Evolutionary conservation across 1,140 invertebrate species (phyloP).

Genomic region (Saxidomus purpurata): DNA sequence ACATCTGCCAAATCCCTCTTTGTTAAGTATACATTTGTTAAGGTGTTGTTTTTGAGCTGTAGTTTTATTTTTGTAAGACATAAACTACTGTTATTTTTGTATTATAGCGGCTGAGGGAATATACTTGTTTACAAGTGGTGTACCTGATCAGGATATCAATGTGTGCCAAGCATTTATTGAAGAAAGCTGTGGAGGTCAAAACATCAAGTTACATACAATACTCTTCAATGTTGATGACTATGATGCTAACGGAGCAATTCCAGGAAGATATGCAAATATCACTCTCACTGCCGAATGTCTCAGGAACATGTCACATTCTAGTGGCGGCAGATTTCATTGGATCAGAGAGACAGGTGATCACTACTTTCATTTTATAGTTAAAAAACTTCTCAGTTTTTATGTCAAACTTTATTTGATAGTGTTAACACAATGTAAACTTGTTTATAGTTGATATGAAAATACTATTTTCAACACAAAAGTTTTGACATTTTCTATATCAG

Average conservation of each 20-base stretch:
- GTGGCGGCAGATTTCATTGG: constrained; percentile 86
- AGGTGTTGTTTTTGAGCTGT: too few species aligned
- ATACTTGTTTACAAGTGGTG: constrained; percentile 86
- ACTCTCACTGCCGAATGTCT: constrained; percentile 85
- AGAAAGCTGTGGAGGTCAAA: constrained; percentile 80
- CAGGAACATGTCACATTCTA: constrained; percentile 84
- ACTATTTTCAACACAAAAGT: too few species aligned
- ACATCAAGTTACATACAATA: constrained; percentile 83
- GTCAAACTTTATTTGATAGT: too few species aligned
- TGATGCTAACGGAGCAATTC: constrained; percentile 84
- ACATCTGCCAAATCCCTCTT: too few species aligned
- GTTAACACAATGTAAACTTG: too few species aligned
- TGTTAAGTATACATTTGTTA: too few species aligned
- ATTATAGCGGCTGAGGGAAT: constrained; percentile 83
- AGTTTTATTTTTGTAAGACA: too few species aligned
- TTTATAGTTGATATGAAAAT: too few species aligned
- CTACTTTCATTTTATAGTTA: not conserved
- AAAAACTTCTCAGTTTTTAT: too few species aligned
- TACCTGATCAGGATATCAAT: constrained; percentile 85
- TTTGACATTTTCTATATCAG: too few species aligned
- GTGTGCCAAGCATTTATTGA: constrained; percentile 83
- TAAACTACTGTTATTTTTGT: too few species aligned
- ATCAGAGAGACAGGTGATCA: constrained; percentile 86
- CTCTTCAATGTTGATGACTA: constrained; percentile 87
- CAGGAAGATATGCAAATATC: constrained; percentile 86